phyloP scores from a whole-genome alignment of 2,797 vertebrate species.

The Karalla daura region DNA sequence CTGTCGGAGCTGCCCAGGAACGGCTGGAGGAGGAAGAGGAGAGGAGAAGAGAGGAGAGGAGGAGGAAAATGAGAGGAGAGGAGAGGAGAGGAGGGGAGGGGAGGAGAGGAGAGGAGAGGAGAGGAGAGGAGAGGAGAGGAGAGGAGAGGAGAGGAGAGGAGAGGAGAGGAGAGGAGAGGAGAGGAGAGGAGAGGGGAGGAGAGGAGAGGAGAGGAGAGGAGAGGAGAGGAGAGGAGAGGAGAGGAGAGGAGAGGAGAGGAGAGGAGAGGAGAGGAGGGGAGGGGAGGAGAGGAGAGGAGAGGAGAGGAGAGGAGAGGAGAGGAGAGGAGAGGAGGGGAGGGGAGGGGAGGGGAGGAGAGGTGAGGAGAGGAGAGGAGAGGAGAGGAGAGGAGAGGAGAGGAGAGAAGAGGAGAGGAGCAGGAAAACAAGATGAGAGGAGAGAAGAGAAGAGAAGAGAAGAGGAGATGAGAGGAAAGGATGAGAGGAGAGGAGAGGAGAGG shows the following conservation, averaged over 20 bases:
- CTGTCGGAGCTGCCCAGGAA: constrained; percentile 96
- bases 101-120: background rate
- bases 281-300: background rate
- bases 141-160: background rate
- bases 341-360: constrained; percentile 18
- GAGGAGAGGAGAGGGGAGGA: constrained; percentile 90
- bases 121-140: background rate
- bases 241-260: too few species aligned
- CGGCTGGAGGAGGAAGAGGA: constrained; percentile 81
- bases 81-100: background rate
- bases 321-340: too few species aligned
- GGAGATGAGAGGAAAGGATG: too few species aligned
- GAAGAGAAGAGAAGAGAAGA: constrained; percentile 9
- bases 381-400: too few species aligned
- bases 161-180: background rate
- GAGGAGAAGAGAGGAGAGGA: constrained; percentile 9
- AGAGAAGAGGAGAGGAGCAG: background rate
- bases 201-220: background rate
- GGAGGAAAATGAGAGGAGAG: too few species aligned
- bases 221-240: background rate
- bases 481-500: background rate
- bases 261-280: constrained; percentile 14
- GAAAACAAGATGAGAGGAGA: constrained; percentile 4
- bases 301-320: background rate
- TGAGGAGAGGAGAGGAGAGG: constrained; percentile 11